Evolutionary conservation across 2,113 vertebrate genomes (phyloP).

Genomic region (Murina feae): DNA sequence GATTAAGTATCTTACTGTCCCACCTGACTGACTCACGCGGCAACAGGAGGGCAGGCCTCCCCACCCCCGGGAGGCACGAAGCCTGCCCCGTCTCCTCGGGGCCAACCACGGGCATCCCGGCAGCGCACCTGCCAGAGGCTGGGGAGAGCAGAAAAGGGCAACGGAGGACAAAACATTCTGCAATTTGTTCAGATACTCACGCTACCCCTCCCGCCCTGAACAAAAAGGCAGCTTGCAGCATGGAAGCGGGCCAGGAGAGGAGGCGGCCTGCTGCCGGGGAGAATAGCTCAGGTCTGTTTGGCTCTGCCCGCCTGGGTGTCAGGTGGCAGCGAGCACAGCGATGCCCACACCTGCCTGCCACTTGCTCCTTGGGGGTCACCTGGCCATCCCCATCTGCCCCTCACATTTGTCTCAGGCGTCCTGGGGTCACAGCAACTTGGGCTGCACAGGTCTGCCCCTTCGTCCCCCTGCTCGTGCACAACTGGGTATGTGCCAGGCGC

Average conservation of each 20-base stretch:
- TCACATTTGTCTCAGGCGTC: not conserved
- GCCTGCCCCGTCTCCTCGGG: not conserved
- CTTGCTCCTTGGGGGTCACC: not conserved
- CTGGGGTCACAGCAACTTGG: not conserved
- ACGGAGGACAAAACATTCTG: not conserved
- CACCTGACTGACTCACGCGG: not conserved
- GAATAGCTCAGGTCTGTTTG: rapidly evolving
- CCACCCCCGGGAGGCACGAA: not conserved
- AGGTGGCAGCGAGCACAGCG: rapidly evolving
- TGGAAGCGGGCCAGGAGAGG: not conserved
- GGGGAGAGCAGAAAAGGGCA: not conserved
- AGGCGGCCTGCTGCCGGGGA: rapidly evolving
- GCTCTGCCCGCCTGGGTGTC: not conserved
- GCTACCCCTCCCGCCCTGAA: not conserved
- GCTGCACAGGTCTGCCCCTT: not conserved
- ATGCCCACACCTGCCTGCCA: not conserved
- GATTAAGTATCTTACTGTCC: not conserved
- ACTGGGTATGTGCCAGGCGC: not conserved
- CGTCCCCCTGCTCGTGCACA: not conserved
- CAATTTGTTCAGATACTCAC: not conserved
- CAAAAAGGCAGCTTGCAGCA: not conserved
- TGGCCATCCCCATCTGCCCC: not conserved
- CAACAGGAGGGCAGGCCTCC: not conserved
- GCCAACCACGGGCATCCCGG: not conserved
- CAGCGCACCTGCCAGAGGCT: not conserved